phyloP scores from a whole-genome alignment of 2,113 vertebrate species.

The Hippotragus niger region DNA sequence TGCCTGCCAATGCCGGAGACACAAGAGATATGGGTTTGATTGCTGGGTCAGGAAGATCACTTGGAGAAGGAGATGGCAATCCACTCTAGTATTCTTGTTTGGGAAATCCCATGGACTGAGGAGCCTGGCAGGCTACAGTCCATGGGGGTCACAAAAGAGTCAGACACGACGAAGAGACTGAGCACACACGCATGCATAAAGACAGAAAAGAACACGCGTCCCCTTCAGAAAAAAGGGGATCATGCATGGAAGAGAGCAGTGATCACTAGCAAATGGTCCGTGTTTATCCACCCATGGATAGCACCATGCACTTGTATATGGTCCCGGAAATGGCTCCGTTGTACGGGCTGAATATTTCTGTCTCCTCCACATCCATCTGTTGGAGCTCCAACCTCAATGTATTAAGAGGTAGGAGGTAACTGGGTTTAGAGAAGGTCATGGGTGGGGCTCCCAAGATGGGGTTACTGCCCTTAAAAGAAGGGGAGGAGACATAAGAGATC shows the following conservation, averaged over 20 bases:
- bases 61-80: background rate
- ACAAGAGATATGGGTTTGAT: background rate
- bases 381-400: too few species aligned
- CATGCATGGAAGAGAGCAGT: background rate
- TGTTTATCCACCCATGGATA: too few species aligned
- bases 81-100: background rate
- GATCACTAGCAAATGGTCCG: background rate
- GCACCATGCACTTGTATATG: background rate
- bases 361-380: background rate
- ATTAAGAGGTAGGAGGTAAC: background rate
- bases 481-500: background rate
- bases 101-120: background rate
- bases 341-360: background rate
- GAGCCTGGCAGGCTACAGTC: background rate
- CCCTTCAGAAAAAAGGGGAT: background rate
- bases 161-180: background rate
- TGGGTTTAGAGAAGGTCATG: background rate
- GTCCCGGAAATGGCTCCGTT: background rate
- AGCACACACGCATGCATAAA: background rate
- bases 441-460: background rate
- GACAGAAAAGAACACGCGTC: background rate
- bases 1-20: background rate
- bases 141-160: background rate
- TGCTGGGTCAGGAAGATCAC: background rate
- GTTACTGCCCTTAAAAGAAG: background rate